Base-by-base conservation (phyloP, 2,113 vertebrate genomes). In the Anolis sagrei region DNA sequence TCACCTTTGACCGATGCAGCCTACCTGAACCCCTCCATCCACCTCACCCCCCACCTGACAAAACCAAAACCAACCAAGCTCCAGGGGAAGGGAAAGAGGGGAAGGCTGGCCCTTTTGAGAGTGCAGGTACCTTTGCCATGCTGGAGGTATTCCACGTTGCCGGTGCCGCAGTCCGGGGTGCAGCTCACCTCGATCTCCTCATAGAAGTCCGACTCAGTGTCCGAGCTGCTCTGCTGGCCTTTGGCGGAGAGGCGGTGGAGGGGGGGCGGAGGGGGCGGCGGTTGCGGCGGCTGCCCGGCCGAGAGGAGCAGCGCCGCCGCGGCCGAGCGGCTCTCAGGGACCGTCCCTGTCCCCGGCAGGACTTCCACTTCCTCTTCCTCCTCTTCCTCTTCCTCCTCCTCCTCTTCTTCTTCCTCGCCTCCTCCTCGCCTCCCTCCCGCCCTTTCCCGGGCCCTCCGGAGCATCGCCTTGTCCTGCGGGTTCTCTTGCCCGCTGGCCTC, bases 151-250 rank as follows among this genome's bases (percentile, higher is more conserved):
- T 99, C 98, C 95, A 97, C 95, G 96, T 96, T 98, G 89, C 94
- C 96, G 72, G 95, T 90, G 93, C 95, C 92, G 95, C 97, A 97
- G 94, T 99, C 98, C 87, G 98, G 98, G 93, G 98, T 99, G 96
- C 99, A 99, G 97, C 98, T 99, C 93, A 99, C 99, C 96, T 99
- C 98, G 95, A 99, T 99, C 96, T 99, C 98, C 96, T 99, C 98
- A 94, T 99, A 99, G 97, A 99, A 99, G 97, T 99, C 98, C 88
- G 99, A 99, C 94, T 99, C 99, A 1, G 98, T 98, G 95, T 99
- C 98, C 91, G 99, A 99, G 95, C 98, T 98, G 97, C 98, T 99
- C 92, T 96, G 97, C 64, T 96, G 96, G 92, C 97, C 98, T 95
- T 97, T 98, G 93, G 94, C 94, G 81, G 96, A 90, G 81, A 89